Conservation (phyloP, 2,888 invertebrate genomes). For the Dioctria rufipes region DNA sequence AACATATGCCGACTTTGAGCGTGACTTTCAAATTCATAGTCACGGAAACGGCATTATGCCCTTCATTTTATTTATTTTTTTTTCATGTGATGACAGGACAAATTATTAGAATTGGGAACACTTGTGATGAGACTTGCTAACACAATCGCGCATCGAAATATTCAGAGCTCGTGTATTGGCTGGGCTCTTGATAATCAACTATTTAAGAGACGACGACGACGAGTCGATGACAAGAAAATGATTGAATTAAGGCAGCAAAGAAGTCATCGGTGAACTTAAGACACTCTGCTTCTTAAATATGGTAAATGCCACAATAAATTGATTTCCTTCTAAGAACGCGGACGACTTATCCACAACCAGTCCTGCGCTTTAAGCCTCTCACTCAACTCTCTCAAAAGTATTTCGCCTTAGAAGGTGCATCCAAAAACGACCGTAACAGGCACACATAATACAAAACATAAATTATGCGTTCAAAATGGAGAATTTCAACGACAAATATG, state of each 20-base stretch:
- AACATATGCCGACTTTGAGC: background rate
- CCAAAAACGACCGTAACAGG: constrained; percentile 29
- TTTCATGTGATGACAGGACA: constrained; percentile 35
- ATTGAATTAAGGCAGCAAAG: background rate
- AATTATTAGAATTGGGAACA: constrained; percentile 47
- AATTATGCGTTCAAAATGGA: constrained; percentile 39
- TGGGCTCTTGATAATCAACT: background rate
- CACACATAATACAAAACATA: constrained; percentile 43
- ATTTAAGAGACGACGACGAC: background rate
- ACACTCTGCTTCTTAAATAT: too few relatives aligned
- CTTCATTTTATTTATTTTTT: too few relatives aligned
- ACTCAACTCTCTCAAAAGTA: background rate
- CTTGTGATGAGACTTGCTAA: background rate
- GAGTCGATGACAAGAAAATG: background rate
- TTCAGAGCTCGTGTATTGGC: background rate
- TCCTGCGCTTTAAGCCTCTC: too few relatives aligned
- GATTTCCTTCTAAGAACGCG: constrained; percentile 27
- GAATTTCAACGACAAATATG: constrained; percentile 26
- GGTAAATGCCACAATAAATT: constrained; percentile 28
- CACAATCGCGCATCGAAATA: background rate
- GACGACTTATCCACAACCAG: background rate
- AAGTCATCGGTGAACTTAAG: background rate
- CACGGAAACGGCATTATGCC: constrained; percentile 42
- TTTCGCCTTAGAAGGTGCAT: constrained; percentile 20
- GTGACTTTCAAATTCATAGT: constrained; percentile 24